phyloP scores from a whole-genome alignment of 37 sponge, comb jelly and placozoan species.

The Lycopodina hypogea region DNA sequence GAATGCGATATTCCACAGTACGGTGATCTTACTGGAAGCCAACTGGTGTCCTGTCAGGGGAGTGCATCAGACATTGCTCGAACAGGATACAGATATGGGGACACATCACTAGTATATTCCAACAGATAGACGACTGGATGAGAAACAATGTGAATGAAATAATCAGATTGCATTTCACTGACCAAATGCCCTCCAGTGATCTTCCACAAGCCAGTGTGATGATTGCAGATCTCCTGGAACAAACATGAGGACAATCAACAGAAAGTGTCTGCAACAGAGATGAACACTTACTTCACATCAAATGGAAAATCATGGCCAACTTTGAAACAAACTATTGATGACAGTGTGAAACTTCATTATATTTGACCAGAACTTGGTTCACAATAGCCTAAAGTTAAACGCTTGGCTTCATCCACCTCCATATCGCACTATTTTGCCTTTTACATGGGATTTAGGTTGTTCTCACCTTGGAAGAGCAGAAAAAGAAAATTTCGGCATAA shows the following conservation, averaged over 20 bases:
- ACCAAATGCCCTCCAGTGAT: not conserved
- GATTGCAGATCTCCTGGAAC: not conserved
- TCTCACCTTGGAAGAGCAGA: not conserved
- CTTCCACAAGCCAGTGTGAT: not conserved
- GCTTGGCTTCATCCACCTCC: conserved; percentile 6
- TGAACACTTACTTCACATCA: no score
- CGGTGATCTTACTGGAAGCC: not conserved
- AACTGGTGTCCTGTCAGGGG: conserved; percentile 28
- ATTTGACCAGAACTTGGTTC: not conserved
- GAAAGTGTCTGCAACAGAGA: no score
- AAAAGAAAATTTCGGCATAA: not conserved
- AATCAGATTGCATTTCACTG: conserved; percentile 14
- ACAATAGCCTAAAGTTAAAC: no score
- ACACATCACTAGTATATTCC: not conserved
- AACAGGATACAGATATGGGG: conserved; percentile 11
- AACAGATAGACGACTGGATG: conserved; percentile 21
- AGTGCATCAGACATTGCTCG: not conserved
- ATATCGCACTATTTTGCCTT: not conserved
- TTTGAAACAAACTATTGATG: conserved; percentile 14
- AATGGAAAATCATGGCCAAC: conserved; percentile 36
- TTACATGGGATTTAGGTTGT: not conserved
- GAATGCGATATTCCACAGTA: conserved; percentile 1
- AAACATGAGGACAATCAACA: not conserved
- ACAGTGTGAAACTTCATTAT: conserved; percentile 26
- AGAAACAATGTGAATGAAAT: conserved; percentile 43